A percentile compares a stretch with the other conserved stretches of the same genome.
Evolutionary conservation across 2,888 invertebrate species (phyloP).

Genomic region (Spilosoma lubricipeda): DNA sequence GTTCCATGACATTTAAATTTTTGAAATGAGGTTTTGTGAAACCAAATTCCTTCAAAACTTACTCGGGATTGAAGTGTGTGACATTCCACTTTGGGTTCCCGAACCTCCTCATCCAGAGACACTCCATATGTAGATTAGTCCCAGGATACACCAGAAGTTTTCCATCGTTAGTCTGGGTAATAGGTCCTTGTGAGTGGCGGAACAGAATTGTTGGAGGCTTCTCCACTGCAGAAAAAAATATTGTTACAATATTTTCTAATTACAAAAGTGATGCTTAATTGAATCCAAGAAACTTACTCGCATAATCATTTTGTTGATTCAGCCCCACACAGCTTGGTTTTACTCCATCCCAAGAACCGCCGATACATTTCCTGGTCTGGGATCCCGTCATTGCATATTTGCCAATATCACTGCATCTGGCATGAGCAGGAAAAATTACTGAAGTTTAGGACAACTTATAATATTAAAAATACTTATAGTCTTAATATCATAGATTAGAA

Average conservation of each 20-base stretch:
- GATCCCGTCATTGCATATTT: conserved; percentile 94
- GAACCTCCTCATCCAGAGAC: conserved; percentile 94
- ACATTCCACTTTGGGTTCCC: conserved; percentile 95
- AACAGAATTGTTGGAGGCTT: conserved; percentile 94
- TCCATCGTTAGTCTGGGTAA: conserved; percentile 95
- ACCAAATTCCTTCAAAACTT: conserved; percentile 60
- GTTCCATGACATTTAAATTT: background rate
- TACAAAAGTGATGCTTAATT: background rate
- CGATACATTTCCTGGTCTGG: conserved; percentile 89
- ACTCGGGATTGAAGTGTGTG: conserved; percentile 87
- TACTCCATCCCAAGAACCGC: conserved; percentile 93
- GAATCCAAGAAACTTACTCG: conserved; percentile 85
- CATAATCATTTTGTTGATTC: conserved; percentile 95
- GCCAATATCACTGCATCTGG: conserved; percentile 93
- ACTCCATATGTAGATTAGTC: conserved; percentile 94
- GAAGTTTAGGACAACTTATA: background rate
- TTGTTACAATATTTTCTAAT: background rate
- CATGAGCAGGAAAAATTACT: background rate
- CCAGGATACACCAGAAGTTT: conserved; percentile 94
- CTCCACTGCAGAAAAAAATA: conserved; percentile 87
- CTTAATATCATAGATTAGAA: too few relatives aligned
- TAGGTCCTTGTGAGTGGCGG: conserved; percentile 92
- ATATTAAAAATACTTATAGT: too few relatives aligned
- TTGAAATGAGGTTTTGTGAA: background rate
- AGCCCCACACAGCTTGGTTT: conserved; percentile 93